Evolutionary conservation across 2,113 vertebrate genomes (phyloP).

Genomic region (Rutilus rutilus): DNA sequence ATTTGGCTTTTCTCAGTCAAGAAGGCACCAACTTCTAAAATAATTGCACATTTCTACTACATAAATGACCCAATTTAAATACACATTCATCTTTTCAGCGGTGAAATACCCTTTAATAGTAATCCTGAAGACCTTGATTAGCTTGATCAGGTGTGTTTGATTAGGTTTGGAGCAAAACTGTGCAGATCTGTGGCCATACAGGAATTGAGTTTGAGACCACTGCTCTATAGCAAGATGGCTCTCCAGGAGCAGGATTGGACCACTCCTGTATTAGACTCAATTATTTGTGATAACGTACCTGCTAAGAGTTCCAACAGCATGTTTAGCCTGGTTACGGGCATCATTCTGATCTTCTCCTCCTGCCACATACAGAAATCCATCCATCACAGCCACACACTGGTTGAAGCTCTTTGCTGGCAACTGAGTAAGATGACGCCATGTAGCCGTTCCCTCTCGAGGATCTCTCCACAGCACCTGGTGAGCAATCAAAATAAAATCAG

Average conservation of each 20-base stretch:
- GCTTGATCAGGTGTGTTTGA: background rate
- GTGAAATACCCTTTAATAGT: too few relatives aligned
- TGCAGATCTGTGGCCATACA: background rate
- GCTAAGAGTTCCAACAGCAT: conserved; percentile 82
- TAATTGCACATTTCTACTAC: too few relatives aligned
- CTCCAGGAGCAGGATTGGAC: background rate
- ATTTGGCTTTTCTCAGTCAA: too few relatives aligned
- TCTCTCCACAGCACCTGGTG: conserved; percentile 81
- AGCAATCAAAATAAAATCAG: background rate
- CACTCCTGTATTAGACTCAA: background rate
- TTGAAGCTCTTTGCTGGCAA: conserved; percentile 87
- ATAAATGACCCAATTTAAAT: too few relatives aligned
- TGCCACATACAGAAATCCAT: conserved; percentile 83
- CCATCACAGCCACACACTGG: conserved; percentile 85
- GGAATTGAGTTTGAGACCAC: background rate
- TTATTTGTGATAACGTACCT: conserved; percentile 66
- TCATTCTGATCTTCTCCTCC: conserved; percentile 87
- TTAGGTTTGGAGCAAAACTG: background rate
- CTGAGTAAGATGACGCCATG: conserved; percentile 82
- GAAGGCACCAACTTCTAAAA: too few relatives aligned
- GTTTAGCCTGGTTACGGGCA: conserved; percentile 86
- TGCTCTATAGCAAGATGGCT: too few relatives aligned
- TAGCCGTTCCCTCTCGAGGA: conserved; percentile 73
- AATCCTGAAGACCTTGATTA: too few relatives aligned
- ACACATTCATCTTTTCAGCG: too few relatives aligned